These are phyloP conservation scores for Cyanoderma ruficeps DNA, from an alignment of 2,113 vertebrate genomes.

Conservation along the genomic window DNA sequence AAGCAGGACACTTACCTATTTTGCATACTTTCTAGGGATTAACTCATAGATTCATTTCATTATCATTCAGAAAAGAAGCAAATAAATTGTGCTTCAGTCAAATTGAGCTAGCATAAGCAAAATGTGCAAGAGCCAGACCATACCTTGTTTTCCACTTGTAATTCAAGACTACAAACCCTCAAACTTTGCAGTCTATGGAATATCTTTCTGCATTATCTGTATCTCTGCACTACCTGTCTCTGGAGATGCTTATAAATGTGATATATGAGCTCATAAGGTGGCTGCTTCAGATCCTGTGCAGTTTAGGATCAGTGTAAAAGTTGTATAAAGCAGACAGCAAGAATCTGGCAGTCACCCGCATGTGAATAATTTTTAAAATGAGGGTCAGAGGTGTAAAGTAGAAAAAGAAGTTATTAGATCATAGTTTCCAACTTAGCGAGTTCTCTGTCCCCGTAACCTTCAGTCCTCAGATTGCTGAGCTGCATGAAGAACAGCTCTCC, in stretches of 20 bases:
- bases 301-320: not conserved
- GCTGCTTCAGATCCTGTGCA: not conserved
- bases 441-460: constrained; percentile 4
- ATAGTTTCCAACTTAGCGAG: not conserved
- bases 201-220: not conserved
- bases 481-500: not conserved
- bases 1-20: not conserved
- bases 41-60: not conserved
- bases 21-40: not conserved
- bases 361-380: constrained; percentile 27
- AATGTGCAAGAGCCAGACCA: not conserved
- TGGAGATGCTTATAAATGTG: constrained; percentile 5
- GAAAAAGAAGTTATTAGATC: not conserved
- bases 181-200: not conserved
- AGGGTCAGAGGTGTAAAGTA: constrained; percentile 5
- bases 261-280: constrained; percentile 39
- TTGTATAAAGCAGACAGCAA: not conserved
- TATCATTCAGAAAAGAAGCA: not conserved
- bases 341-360: not conserved
- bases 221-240: not conserved
- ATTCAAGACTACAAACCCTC: not conserved
- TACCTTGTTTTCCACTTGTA: constrained; percentile 4
- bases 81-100: not conserved
- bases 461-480: not conserved
- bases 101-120: not conserved